Base-by-base conservation (phyloP, 1,140 invertebrate genomes). In the Diabrotica virgifera region DNA sequence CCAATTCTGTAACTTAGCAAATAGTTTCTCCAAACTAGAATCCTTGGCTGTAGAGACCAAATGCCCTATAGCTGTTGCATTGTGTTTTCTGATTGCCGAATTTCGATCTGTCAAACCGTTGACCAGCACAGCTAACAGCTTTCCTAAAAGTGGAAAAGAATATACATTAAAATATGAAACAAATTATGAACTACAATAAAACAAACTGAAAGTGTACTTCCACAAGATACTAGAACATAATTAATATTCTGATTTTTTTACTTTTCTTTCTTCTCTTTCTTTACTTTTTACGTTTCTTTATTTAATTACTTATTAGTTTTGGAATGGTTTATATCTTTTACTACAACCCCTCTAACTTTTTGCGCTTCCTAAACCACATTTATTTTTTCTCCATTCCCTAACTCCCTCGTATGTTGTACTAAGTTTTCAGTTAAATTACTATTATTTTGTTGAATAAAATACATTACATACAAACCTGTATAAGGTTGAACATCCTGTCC, bases 21-120 rank as follows among this genome's bases (percentile, higher is more conserved):
- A 89, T 9, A 97, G 78, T 74, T 94, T 96, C 69, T 94, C 91
- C 54, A 94, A 83, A 73, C 91, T 95, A 69, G 89, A 89, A 63
- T 91, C 86, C 82, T 96, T 96, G n/a, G 92, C 92, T 65, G 87
- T 86, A 60, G 90, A 87, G 5, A 94, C 87, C n/a, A 97, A 80
- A 74, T 96, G 88, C 0, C 94, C 95, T 59, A 97, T 87, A 11
- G 91, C 89, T 56, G 85, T 84, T 0, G 93, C 90, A 77, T 90
- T 93, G 66, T 90, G 88, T 79, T 94, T 95, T 63, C 93, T 84
- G 5, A 97, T 86, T 0, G 89, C 86, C 2, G 84, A 79, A 76
- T 95, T 97, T 59, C 93, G 85, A 82, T 97, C 94, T 54, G 87
- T 87, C 37, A 96, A 82, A 11, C 92, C 93, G 72, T 88, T 87